Evolutionary conservation across 2,888 invertebrate genomes (phyloP), one percentile per base, ranked within the genome.

Genomic region (Dexiosoma caninum): DNA sequence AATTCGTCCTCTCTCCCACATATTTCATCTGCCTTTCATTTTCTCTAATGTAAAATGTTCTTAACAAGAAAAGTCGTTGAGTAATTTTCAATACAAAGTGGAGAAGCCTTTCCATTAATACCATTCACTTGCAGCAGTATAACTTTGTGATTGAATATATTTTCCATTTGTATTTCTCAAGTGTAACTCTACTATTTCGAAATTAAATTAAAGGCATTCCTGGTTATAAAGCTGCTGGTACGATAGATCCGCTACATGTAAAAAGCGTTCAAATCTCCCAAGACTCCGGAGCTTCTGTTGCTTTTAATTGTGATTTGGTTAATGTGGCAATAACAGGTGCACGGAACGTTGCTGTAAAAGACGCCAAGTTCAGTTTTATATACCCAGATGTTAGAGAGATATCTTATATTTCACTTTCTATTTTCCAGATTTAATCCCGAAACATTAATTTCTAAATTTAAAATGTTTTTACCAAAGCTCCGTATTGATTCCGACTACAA

Each of bases 401-500:
- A 51, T n/a, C 27, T 27, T 27, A 27, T n/a, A 9, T 1, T 4
- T 12, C 6, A 4, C 8, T 2, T 42, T 14, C 14, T 14, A 14
- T 7, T 27, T 55, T 55, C 2, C 40, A 81, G 80, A 9, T 77
- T 72, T 4, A 30, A 76, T 77, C 23, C 49, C 0, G 42, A 55
- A 8, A 62, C 49, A 0, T 60, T 72, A 9, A 6, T 35, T 9
- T 7, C 60, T 10, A 55, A 42, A 35, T 0, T 40, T 6, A 60
- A 46, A 19, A 0, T 77, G 2, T 88, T 91, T 35, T 89, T 94
- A 8, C 93, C 93, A 9, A 92, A 92, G 87, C 90, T 94, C 84
- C 91, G 92, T 83, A 92, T 94, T 76, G 93, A 93, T 85, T 93
- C 93, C 23, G 91, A 92, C 8, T 94, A 94, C 84, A 92, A 92